Evolutionary conservation across 2,888 invertebrate genomes (phyloP).

Genomic region (Leuctra nigra): DNA sequence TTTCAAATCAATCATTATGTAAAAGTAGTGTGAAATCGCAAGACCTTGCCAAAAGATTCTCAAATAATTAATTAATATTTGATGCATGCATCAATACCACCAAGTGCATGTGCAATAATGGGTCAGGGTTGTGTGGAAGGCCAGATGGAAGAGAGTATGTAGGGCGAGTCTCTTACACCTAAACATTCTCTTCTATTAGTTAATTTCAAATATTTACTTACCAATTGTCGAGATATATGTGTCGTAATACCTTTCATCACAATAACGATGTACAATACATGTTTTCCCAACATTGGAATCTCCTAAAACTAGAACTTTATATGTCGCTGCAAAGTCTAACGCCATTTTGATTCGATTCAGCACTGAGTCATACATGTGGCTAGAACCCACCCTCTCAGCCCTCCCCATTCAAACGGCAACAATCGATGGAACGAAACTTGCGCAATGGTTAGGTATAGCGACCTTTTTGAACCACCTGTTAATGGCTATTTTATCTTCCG

Average conservation of each 20-base stretch:
- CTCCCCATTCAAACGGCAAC: not conserved
- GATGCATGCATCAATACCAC: no score
- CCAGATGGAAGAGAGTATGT: no score
- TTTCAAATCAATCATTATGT: no score
- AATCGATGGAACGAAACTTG: slow-evolving; percentile 2
- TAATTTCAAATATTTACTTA: no score
- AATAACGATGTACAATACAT: slow-evolving; percentile 83
- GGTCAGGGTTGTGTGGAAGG: no score
- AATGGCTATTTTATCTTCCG: not conserved
- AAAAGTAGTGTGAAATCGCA: no score
- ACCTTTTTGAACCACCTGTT: slow-evolving; percentile 17
- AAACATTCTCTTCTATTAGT: no score
- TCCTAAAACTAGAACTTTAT: slow-evolving; percentile 78
- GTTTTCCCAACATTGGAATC: slow-evolving; percentile 89
- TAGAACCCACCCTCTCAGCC: not conserved
- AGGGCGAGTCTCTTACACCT: no score
- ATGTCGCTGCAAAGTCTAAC: slow-evolving; percentile 79
- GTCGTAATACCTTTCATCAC: slow-evolving; percentile 84
- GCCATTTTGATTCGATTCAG: slow-evolving; percentile 54
- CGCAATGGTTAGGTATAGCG: no score
- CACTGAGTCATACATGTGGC: slow-evolving; percentile 16
- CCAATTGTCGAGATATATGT: slow-evolving; percentile 88
- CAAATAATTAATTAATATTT: no score
- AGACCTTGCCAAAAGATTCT: no score
- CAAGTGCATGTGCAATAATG: no score